Conservation (phyloP, 2,797 vertebrate species). For the Myripristis murdjan region DNA sequence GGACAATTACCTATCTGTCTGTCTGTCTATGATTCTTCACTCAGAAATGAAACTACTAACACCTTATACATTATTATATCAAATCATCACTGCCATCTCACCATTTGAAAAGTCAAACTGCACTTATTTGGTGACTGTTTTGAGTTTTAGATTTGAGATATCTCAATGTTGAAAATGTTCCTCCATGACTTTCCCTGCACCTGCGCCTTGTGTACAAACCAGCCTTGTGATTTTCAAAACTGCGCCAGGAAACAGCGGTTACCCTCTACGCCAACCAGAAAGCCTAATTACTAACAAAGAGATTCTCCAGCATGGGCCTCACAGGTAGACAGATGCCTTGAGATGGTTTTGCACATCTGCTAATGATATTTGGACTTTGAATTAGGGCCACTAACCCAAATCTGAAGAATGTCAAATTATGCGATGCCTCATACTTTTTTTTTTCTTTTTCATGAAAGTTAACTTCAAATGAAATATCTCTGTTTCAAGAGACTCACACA, state of each 20-base stretch:
- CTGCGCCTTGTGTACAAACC: not conserved
- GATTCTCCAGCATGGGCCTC: not conserved
- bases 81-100: too few relatives aligned
- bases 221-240: too few relatives aligned
- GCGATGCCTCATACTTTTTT: too few relatives aligned
- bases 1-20: too few relatives aligned
- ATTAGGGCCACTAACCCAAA: not conserved
- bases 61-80: too few relatives aligned
- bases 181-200: not conserved
- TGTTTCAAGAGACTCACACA: too few relatives aligned
- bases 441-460: not conserved
- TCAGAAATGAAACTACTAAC: too few relatives aligned
- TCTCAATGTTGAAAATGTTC: slow-evolving; percentile 7
- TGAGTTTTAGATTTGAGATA: too few relatives aligned
- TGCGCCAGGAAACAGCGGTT: too few relatives aligned
- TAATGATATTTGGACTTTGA: not conserved
- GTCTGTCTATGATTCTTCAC: not conserved
- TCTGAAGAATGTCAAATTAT: not conserved
- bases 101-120: too few relatives aligned
- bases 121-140: too few relatives aligned
- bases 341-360: slow-evolving; percentile 15
- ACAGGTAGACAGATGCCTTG: slow-evolving; percentile 3
- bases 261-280: slow-evolving; percentile 23
- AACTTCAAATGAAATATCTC: not conserved
- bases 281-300: slow-evolving; percentile 52